Conservation (phyloP, 2,888 invertebrate genomes). For the Leucophenga montana region DNA sequence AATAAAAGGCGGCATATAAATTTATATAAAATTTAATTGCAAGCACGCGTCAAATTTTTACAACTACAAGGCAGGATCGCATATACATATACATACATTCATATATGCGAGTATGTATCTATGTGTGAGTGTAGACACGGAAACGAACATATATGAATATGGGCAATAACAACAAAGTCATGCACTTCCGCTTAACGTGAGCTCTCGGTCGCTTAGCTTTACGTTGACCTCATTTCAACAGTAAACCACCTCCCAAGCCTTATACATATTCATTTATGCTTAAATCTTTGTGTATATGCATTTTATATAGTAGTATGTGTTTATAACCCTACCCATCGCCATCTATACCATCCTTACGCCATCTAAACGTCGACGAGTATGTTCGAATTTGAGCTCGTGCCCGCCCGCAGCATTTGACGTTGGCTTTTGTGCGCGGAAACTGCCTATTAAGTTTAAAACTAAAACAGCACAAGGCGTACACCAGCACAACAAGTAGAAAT, state of each 20-base stretch:
- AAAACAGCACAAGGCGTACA: conserved; percentile 34
- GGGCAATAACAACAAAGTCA: conserved; percentile 9
- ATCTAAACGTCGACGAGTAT: conserved; percentile 14
- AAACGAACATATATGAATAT: background rate
- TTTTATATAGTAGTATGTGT: no score
- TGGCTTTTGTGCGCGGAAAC: conserved; percentile 46
- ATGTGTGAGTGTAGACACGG: background rate
- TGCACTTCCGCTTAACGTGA: conserved; percentile 10
- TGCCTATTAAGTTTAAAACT: conserved; percentile 59
- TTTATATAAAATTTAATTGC: conserved; percentile 46
- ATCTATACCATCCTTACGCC: no score
- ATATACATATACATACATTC: background rate
- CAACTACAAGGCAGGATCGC: background rate
- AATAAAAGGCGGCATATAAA: conserved; percentile 25
- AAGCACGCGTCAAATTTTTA: conserved; percentile 26
- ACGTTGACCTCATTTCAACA: conserved; percentile 49
- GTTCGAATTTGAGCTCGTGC: conserved; percentile 25
- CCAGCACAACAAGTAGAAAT: no score
- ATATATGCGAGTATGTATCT: background rate
- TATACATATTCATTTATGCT: conserved; percentile 5
- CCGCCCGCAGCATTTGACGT: conserved; percentile 32
- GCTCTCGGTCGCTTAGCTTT: conserved; percentile 11
- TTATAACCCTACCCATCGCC: no score
- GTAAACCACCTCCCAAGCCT: no score
- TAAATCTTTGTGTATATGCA: conserved; percentile 20